Evolutionary conservation across 2,113 vertebrate genomes (phyloP).

Genomic region (Pseudois nayaur): DNA sequence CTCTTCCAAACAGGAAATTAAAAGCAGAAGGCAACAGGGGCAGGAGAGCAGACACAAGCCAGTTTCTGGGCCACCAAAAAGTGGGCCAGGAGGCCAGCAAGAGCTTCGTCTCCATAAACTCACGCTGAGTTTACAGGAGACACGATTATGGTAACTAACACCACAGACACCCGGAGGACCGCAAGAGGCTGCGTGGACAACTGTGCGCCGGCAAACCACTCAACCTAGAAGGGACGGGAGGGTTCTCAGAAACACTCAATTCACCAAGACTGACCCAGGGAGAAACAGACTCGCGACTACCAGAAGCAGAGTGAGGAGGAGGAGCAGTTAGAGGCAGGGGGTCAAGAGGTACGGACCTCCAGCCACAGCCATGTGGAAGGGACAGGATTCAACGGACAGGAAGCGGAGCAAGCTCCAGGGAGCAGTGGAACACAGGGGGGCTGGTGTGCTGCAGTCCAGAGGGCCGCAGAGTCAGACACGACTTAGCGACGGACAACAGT

Average conservation of each 20-base stretch:
- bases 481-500: accelerated
- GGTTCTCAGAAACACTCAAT: neutral
- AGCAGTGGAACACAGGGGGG: accelerated
- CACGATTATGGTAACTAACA: accelerated
- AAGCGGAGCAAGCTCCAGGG: neutral
- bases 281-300: neutral
- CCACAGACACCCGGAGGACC: neutral
- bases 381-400: accelerated
- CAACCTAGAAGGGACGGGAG: neutral
- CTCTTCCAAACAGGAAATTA: constrained; percentile 40
- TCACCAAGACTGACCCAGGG: neutral
- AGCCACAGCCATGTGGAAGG: neutral
- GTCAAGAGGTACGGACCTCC: neutral
- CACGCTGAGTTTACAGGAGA: neutral
- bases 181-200: neutral
- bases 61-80: neutral
- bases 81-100: neutral
- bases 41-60: neutral
- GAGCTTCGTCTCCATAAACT: neutral
- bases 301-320: neutral
- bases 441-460: neutral
- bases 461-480: neutral
- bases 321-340: neutral
- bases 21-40: neutral
- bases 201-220: accelerated